These are phyloP conservation scores for Orthonyx spaldingii DNA, from an alignment of 2,113 vertebrate genomes.

Conservation along the genomic window DNA sequence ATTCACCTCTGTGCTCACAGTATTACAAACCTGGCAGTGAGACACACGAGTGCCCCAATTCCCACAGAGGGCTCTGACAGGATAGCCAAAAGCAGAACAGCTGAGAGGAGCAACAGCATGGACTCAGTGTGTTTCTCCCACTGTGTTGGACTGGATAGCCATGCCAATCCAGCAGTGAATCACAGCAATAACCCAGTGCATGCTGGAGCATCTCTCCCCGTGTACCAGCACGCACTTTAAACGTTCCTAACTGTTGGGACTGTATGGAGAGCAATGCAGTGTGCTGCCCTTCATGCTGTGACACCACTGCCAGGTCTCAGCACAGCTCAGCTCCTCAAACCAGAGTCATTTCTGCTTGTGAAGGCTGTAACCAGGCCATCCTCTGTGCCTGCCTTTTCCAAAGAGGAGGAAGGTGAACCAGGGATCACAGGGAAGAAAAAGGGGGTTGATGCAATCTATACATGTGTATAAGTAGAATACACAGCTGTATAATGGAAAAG, in stretches of 20 bases:
- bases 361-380: rapidly evolving
- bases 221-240: background rate
- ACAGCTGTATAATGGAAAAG: background rate
- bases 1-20: background rate
- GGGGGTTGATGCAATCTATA: background rate
- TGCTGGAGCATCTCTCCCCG: rapidly evolving
- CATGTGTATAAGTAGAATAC: background rate
- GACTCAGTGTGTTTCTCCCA: background rate
- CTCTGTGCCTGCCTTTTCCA: background rate
- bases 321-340: background rate
- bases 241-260: rapidly evolving
- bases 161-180: background rate
- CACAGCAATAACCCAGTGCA: background rate
- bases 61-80: background rate
- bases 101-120: background rate
- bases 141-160: background rate
- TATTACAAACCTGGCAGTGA: background rate
- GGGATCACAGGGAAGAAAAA: background rate
- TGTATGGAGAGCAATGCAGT: background rate
- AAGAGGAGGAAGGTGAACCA: background rate
- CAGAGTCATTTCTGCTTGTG: background rate
- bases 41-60: background rate
- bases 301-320: background rate
- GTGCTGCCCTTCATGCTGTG: background rate
- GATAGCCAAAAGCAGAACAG: background rate